Evolutionary conservation across 1,140 invertebrate species (phyloP).

Genomic region (Prorops nasuta): DNA sequence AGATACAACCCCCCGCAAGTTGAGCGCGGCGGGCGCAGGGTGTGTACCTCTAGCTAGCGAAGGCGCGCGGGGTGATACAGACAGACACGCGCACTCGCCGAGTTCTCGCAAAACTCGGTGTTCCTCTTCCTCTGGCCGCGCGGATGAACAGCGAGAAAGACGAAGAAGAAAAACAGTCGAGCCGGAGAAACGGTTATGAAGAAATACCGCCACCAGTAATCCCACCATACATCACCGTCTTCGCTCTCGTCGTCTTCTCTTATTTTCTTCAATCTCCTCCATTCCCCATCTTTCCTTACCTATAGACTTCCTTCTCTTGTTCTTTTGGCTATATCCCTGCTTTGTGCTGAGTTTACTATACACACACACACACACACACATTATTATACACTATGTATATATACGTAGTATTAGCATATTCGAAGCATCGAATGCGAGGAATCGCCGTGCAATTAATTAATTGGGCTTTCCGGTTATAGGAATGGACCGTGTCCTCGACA

Average conservation of each 20-base stretch:
- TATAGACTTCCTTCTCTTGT: neutral
- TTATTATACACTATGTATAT: no score
- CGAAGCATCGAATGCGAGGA: no score
- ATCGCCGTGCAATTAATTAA: slow-evolving; percentile 46
- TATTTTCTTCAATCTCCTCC: slow-evolving; percentile 27
- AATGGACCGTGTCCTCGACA: slow-evolving; percentile 43
- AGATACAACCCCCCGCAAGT: slow-evolving; percentile 55
- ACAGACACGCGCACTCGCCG: slow-evolving; percentile 14
- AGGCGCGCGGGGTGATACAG: slow-evolving; percentile 15
- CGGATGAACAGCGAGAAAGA: neutral
- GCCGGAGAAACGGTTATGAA: slow-evolving; percentile 47
- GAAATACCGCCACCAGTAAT: slow-evolving; percentile 54
- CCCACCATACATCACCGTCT: slow-evolving; percentile 50
- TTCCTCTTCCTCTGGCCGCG: no score
- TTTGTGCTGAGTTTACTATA: no score
- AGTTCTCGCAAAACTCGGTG: neutral
- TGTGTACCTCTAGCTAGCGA: neutral
- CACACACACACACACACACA: no score
- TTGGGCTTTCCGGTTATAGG: slow-evolving; percentile 40
- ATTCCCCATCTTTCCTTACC: neutral
- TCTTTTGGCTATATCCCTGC: neutral
- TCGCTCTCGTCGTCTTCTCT: slow-evolving; percentile 22
- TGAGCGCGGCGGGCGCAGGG: slow-evolving; percentile 27
- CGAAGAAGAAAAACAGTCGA: slow-evolving; percentile 1
- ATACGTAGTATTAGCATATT: no score